A percentile compares a stretch with the other conserved stretches of the same genome.
Evolutionary conservation across 2,797 vertebrate species (phyloP).

Genomic region (Botia almorhae): DNA sequence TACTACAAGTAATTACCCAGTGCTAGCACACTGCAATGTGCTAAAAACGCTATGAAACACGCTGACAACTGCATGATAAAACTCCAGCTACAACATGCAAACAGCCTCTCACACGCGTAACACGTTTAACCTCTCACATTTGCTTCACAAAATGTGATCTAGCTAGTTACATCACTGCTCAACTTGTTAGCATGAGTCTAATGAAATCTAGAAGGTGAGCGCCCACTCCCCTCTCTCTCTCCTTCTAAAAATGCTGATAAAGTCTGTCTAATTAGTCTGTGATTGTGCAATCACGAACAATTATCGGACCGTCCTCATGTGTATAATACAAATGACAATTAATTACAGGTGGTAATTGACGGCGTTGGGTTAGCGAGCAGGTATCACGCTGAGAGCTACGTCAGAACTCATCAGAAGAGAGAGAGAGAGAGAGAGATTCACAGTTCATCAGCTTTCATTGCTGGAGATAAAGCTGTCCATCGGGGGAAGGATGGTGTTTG

Average conservation of each 20-base stretch:
- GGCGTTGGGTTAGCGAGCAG: conserved; percentile 34
- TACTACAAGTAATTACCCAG: too few species aligned
- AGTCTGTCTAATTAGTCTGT: conserved; percentile 53
- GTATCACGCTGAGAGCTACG: conserved; percentile 25
- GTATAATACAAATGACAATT: conserved; percentile 47
- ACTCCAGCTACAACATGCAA: too few species aligned
- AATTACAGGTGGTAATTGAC: conserved; percentile 42
- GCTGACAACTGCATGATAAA: too few species aligned
- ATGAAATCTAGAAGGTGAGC: neutral
- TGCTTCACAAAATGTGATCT: neutral
- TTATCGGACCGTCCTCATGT: conserved; percentile 44
- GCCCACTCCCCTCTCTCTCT: neutral
- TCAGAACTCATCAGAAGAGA: conserved; percentile 22
- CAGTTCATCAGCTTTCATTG: neutral
- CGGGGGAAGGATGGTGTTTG: neutral
- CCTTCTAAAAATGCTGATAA: conserved; percentile 41
- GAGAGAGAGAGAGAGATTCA: neutral
- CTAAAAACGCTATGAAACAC: too few species aligned
- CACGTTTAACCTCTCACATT: neutral
- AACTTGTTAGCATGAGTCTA: neutral
- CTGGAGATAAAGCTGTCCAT: conserved; percentile 2
- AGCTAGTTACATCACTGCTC: neutral
- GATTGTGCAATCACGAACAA: conserved; percentile 44
- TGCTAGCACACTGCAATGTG: too few species aligned
- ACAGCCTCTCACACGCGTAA: too few species aligned